A percentile compares a stretch with the other conserved stretches of the same genome.
phyloP scores from a whole-genome alignment of 2,888 invertebrate species.

The Altica lythri region DNA sequence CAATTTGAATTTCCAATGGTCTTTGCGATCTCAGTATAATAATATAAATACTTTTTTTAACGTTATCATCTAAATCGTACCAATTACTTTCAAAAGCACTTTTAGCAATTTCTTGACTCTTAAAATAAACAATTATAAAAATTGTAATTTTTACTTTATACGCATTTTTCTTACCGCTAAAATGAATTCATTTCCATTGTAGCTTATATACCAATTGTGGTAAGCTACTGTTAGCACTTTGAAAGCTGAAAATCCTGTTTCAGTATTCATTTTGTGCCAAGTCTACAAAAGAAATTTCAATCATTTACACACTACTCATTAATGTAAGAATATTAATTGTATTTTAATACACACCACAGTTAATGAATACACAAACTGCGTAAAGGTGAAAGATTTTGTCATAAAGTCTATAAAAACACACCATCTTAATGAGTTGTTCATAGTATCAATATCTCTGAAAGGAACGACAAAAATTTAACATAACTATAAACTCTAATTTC shows the following conservation, averaged over 20 bases:
- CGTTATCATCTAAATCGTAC: conserved; percentile 1
- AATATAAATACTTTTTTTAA: background rate
- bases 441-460: background rate
- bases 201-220: conserved; percentile 5
- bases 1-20: background rate
- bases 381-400: conserved; percentile 6
- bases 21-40: background rate
- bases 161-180: background rate
- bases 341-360: background rate
- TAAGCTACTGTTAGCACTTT: background rate
- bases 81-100: conserved; percentile 1
- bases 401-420: conserved; percentile 3
- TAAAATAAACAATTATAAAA: background rate
- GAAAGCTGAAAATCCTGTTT: background rate
- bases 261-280: background rate
- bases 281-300: conserved; percentile 1
- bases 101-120: conserved; percentile 6
- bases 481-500: too few relatives aligned
- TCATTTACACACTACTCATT: too few relatives aligned
- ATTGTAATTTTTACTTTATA: too few relatives aligned
- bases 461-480: too few relatives aligned
- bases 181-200: conserved; percentile 8
- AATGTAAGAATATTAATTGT: background rate
- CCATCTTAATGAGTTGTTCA: background rate
- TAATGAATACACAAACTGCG: conserved; percentile 1